Percentiles rank a stretch among this genome's conserved stretches.
Conservation (phyloP, 2,797 vertebrate genomes). For the Tapera naevia region DNA sequence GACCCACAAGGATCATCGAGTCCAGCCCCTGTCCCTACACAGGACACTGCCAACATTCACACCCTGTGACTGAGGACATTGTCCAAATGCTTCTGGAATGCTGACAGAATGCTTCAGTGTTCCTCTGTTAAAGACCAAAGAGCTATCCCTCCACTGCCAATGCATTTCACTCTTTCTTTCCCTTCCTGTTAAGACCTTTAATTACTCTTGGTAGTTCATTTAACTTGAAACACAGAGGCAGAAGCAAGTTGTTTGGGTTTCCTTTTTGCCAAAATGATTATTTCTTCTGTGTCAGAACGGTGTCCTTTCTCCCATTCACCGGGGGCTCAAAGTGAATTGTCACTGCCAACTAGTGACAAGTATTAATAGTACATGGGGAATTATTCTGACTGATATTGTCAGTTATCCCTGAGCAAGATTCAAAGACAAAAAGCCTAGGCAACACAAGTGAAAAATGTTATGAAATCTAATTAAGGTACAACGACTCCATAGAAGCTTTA, state of each 20-base stretch:
- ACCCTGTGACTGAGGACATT: too few species aligned
- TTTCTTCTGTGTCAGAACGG: not conserved
- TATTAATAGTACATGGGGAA: not conserved
- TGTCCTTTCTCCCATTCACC: not conserved
- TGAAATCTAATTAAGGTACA: not conserved
- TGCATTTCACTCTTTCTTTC: not conserved
- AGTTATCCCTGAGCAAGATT: not conserved
- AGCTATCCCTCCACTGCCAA: not conserved
- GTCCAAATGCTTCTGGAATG: too few species aligned
- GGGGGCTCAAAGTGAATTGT: not conserved
- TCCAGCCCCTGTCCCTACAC: too few species aligned
- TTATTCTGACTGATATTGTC: not conserved
- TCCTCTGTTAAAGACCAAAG: not conserved
- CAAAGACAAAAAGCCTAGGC: not conserved
- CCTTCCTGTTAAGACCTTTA: not conserved
- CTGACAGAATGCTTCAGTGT: not conserved
- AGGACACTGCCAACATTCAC: too few species aligned
- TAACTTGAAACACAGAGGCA: not conserved
- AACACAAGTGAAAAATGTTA: not conserved
- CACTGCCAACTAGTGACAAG: not conserved
- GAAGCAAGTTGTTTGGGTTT: not conserved
- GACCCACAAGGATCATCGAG: too few species aligned
- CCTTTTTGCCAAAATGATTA: too few species aligned
- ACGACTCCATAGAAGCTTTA: not conserved
- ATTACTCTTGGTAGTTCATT: not conserved